Evolutionary conservation across 2,797 vertebrate species (phyloP).

Genomic region (Oryzias dopingdopingensis): DNA sequence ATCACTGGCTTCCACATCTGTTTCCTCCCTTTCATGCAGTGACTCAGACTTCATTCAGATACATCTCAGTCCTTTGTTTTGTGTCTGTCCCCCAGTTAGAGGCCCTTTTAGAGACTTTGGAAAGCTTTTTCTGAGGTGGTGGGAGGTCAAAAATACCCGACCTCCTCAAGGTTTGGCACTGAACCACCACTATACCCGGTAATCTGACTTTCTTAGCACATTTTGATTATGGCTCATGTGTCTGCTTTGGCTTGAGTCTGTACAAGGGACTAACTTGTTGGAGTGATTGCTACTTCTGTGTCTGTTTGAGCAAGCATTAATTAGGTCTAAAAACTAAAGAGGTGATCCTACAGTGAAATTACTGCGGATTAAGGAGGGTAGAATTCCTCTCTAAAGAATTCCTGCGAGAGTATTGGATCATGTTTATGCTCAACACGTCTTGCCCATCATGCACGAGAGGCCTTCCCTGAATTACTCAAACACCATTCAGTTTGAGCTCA

Average conservation of each 20-base stretch:
- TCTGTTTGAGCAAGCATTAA: conserved; percentile 18
- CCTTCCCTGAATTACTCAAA: not conserved
- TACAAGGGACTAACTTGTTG: conserved; percentile 4
- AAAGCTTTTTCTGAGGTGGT: conserved; percentile 31
- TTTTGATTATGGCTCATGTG: conserved; percentile 47
- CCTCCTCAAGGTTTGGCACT: too few species aligned
- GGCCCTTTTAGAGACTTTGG: conserved; percentile 16
- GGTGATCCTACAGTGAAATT: not conserved
- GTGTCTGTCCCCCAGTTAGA: conserved; percentile 5
- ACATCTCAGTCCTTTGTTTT: conserved; percentile 40
- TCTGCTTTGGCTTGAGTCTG: conserved; percentile 31
- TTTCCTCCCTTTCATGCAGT: conserved; percentile 70
- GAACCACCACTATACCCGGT: not conserved
- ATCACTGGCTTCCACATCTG: conserved; percentile 73
- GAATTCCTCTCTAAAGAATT: not conserved
- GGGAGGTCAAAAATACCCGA: conserved; percentile 1
- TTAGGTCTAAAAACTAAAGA: conserved; percentile 15
- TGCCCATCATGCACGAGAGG: not conserved
- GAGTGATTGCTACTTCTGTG: conserved; percentile 5
- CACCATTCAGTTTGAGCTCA: conserved; percentile 15
- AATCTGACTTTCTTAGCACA: conserved; percentile 11
- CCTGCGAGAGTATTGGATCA: conserved; percentile 1
- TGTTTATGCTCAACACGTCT: conserved; percentile 13
- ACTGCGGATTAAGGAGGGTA: not conserved
- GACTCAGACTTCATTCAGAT: conserved; percentile 49